Base-by-base conservation (phyloP, 2,113 vertebrate genomes). In the Phylloscopus whistleri region DNA sequence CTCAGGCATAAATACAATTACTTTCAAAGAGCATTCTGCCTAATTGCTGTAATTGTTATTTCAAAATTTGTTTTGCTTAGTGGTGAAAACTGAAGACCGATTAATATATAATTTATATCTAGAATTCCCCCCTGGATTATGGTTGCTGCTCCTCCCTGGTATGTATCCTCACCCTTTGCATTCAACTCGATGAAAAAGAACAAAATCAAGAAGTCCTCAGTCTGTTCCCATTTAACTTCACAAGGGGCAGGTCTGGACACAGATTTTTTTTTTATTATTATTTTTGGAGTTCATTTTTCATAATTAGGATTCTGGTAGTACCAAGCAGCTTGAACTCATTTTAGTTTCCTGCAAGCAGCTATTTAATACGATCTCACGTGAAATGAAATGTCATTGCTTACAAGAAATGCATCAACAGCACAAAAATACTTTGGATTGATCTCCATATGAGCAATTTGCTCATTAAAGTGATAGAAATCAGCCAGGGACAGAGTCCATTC, bases 321-420 rank as follows among this genome's bases (percentile, higher is more conserved):
- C 51, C 74, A 56, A 90, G 51, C 51, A 95, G 74, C 93, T 35
- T 67, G 43, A 80, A 93, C 86, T 95, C 30, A 87, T 90, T 91
- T 83, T 22, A 16, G 74, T 76, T 88, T 94, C 87, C 73, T 94
- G 33, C 35, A 93, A 90, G 59, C 6, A 70, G 33, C 68, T 85
- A 70, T 85, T 93, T 93, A 90, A 85, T 48, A 94, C 14, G 46
- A 89, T 80, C 53, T 69, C 74, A 68, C 0, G 0, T 82, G 78
- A 93, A 73, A 51, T 28, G 33, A 91, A 76, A 90, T 59, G 33
- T n/a, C 78, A 77, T 22, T 69, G 67, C 67, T 82, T 81, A 84
- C 37, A 69, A 83, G 49, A 37, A 68, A 35, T 3, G 5, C 15
- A 90, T 5, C 67, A 80, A 68, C 1, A 2, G 30, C 60, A 90